phyloP scores from a whole-genome alignment of 1,140 invertebrate species.

The Palaemon carinicauda region DNA sequence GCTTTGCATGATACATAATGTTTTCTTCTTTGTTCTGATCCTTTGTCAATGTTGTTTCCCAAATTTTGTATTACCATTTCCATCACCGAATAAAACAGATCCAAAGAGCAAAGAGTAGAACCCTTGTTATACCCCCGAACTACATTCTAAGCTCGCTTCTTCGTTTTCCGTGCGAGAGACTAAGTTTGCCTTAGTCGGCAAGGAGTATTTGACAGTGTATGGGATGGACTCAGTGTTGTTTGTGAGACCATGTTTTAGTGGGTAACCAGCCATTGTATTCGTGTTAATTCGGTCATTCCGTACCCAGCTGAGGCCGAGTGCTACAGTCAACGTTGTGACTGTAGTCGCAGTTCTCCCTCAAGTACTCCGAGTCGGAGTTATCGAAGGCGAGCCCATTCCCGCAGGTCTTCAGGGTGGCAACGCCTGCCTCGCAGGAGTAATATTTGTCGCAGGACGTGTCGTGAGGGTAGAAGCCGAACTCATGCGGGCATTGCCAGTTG shows the following conservation, averaged over 20 bases:
- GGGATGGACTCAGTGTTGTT: not conserved
- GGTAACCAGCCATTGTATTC: not conserved
- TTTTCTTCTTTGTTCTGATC: too few species aligned
- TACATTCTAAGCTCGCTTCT: too few species aligned
- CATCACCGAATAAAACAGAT: too few species aligned
- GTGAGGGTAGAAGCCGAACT: slow-evolving; percentile 91
- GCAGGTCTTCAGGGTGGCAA: slow-evolving; percentile 88
- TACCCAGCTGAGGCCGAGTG: slow-evolving; percentile 70
- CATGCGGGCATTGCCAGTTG: slow-evolving; percentile 91
- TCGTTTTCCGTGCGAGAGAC: too few species aligned
- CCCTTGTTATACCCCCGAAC: too few species aligned
- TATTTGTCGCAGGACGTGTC: slow-evolving; percentile 91
- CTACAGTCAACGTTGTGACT: slow-evolving; percentile 95
- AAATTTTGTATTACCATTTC: too few species aligned
- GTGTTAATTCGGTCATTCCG: not conserved
- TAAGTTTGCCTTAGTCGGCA: too few species aligned
- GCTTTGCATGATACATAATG: too few species aligned
- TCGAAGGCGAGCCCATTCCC: slow-evolving; percentile 94
- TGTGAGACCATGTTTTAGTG: not conserved
- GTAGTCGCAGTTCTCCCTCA: slow-evolving; percentile 95
- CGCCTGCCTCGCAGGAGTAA: slow-evolving; percentile 92
- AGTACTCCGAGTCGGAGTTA: slow-evolving; percentile 84
- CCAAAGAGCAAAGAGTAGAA: too few species aligned
- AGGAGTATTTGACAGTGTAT: too few species aligned
- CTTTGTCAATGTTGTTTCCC: too few species aligned